phyloP scores from a whole-genome alignment of 2,113 vertebrate genomes.

The Columbina picui region DNA sequence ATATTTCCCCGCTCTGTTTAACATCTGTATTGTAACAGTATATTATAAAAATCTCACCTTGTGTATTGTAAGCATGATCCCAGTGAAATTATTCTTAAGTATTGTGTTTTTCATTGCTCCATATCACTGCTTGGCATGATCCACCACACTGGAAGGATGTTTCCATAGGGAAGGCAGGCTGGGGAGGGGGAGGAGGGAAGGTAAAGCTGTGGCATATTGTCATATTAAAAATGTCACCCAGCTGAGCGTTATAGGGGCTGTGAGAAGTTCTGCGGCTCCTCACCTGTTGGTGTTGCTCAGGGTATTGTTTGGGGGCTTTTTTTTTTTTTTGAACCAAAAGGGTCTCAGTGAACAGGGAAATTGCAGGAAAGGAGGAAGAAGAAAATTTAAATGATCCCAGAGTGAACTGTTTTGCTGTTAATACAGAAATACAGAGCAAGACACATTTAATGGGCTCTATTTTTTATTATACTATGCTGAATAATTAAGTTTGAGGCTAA shows the following conservation, averaged over 20 bases:
- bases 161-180: slow-evolving; percentile 49
- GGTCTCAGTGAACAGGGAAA: slow-evolving; percentile 67
- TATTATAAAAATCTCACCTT: slow-evolving; percentile 63
- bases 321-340: background rate
- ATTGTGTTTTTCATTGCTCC: slow-evolving; percentile 52
- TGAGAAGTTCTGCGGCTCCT: slow-evolving; percentile 56
- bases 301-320: background rate
- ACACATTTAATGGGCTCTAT: slow-evolving; percentile 99
- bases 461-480: slow-evolving; percentile 99
- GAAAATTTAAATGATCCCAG: slow-evolving; percentile 96
- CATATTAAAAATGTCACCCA: slow-evolving; percentile 24
- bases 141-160: background rate
- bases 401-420: slow-evolving; percentile 97
- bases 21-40: slow-evolving; percentile 67
- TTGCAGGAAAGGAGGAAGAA: slow-evolving; percentile 75
- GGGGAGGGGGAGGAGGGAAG: background rate
- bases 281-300: slow-evolving; percentile 77
- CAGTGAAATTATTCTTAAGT: slow-evolving; percentile 52
- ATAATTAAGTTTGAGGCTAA: slow-evolving; percentile 99
- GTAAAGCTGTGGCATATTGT: background rate
- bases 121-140: slow-evolving; percentile 28
- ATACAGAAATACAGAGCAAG: slow-evolving; percentile 99
- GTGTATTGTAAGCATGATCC: slow-evolving; percentile 63
- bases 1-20: slow-evolving; percentile 44
- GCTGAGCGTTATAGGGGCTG: background rate